Evolutionary conservation across 2,113 vertebrate species (phyloP), one percentile per base, ranked within the genome.

Genomic region (Antennarius striatus): DNA sequence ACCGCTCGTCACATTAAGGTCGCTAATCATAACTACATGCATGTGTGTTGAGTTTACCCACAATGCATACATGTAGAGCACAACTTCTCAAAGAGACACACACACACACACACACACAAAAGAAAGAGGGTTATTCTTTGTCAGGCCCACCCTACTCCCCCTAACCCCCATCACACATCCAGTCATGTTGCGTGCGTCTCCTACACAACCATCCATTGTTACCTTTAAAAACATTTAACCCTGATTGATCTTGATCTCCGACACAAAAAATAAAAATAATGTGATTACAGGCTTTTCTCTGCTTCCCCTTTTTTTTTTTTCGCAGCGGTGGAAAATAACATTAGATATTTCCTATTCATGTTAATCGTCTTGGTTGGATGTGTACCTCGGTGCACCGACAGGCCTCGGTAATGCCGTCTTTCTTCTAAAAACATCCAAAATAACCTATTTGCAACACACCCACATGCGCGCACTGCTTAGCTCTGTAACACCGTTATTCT

Each of bases 371-470:
- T 81, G 88, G 79, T 85, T 88, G 85, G 75, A 90, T 90, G 84
- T 86, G 56, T 86, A 92, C 89, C 86, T 89, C 75, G 30, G 70
- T 75, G 82, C 78, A 79, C 90, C 83, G 82, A 81, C 82, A 82
- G 84, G 89, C 81, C 76, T 77, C 77, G 52, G 80, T 92, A 92
- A 93, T 92, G 83, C 91, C 69, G 83, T 77, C 71, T 90, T 92
- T 93, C 89, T 93, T 92, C 87, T 83, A 53, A 79, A 87, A 78
- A 56, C 71, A 86, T 85, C 78, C 76, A 82, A 92, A 92, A 92
- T 88, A 92, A 90, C 87, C 90, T 90, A 92, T 93, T 93, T 93
- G 85, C 83, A 86, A 76, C 81, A 91, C 91, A 88, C 92, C 90
- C 91, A 91, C 92, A 90, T 36, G 32, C 85, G 68, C 82, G 77